phyloP scores from a whole-genome alignment of 2,888 invertebrate genomes.

The Zootermopsis nevadensis region DNA sequence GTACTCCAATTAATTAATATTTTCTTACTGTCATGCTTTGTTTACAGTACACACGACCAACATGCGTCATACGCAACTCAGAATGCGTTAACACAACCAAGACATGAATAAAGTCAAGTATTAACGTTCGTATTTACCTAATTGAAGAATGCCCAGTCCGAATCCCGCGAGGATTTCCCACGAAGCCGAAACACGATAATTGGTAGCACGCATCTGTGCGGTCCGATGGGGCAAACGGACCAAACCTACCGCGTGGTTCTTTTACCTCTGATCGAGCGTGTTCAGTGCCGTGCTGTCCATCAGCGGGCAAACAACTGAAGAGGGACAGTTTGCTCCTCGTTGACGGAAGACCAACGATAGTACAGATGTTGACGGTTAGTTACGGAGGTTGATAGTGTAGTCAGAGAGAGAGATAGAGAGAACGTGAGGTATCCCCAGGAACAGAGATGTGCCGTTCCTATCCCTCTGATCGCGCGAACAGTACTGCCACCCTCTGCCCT shows the following conservation, averaged over 20 bases:
- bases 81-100: no score
- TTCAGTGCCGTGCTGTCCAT: neutral
- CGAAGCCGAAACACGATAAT: neutral
- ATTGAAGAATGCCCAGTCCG: neutral
- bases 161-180: neutral
- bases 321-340: neutral
- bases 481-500: neutral
- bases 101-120: no score
- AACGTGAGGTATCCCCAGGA: neutral
- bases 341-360: neutral
- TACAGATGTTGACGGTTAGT: no score
- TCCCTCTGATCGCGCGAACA: neutral
- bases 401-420: neutral
- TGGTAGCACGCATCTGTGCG: neutral
- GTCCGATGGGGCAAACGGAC: neutral
- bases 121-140: neutral
- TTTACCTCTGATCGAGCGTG: neutral
- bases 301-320: neutral
- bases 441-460: neutral
- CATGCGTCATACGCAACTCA: neutral
- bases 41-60: neutral
- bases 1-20: neutral
- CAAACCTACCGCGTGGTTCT: no score
- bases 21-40: neutral
- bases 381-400: neutral